A percentile compares a stretch with the other conserved stretches of the same genome.
Conservation (phyloP, 2,113 vertebrate species). For the Dicrurus megarhynchus region DNA sequence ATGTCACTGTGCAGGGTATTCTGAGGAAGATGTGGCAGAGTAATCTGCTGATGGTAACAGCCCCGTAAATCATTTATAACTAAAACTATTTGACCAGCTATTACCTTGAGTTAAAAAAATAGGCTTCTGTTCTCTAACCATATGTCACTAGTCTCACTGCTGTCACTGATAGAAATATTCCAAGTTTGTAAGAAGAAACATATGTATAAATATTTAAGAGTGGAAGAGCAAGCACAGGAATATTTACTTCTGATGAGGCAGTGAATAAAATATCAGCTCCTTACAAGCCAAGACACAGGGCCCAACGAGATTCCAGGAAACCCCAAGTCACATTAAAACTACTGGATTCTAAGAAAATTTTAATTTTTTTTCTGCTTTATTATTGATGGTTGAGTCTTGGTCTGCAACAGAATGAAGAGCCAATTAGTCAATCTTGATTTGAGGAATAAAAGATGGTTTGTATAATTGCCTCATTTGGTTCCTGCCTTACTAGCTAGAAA, state of each 20-base stretch:
- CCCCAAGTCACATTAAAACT: not conserved
- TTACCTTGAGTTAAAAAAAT: not conserved
- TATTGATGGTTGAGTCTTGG: not conserved
- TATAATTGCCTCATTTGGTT: not conserved
- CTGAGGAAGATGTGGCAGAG: not conserved
- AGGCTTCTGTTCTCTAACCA: not conserved
- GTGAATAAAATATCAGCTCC: not conserved
- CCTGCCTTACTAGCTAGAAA: not conserved
- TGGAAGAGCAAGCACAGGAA: not conserved
- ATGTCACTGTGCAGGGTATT: not conserved
- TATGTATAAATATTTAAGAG: not conserved
- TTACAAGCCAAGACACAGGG: not conserved
- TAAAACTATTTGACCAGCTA: not conserved
- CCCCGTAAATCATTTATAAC: not conserved
- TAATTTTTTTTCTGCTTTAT: not conserved
- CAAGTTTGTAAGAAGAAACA: not conserved
- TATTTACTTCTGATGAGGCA: slow-evolving; percentile 6
- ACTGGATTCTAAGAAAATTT: not conserved
- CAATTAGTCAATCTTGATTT: not conserved
- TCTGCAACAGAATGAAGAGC: not conserved
- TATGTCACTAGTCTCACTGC: not conserved
- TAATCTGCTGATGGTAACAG: not conserved
- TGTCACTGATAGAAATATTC: not conserved
- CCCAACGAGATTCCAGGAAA: not conserved
- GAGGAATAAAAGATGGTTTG: not conserved